Conservation (phyloP, 2,797 vertebrate genomes). For the Lacerta bilineata region DNA sequence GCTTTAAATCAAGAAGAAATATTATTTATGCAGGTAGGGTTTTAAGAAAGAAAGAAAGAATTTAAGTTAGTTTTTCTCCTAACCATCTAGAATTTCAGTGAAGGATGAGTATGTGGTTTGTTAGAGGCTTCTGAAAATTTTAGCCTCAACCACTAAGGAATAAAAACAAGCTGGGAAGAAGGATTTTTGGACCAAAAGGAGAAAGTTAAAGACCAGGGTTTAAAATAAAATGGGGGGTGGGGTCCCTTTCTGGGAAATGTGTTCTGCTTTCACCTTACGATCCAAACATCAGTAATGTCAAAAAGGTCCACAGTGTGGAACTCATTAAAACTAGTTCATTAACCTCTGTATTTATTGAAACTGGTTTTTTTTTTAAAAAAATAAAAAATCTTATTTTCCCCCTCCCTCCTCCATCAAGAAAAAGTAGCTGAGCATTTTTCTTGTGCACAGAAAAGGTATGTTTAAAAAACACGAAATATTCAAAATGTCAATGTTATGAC, state of each 20-base stretch:
- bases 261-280: neutral
- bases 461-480: constrained; percentile 4
- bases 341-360: neutral
- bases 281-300: constrained; percentile 14
- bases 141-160: neutral
- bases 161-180: constrained; percentile 37
- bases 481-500: constrained; percentile 40
- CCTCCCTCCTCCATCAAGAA: neutral
- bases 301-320: neutral
- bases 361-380: neutral
- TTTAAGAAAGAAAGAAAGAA: too few species aligned
- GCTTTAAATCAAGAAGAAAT: neutral
- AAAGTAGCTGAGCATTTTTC: neutral
- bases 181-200: constrained; percentile 15
- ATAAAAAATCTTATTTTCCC: neutral
- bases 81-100: neutral
- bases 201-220: constrained; percentile 4
- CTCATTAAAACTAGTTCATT: neutral
- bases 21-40: neutral
- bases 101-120: neutral
- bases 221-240: neutral
- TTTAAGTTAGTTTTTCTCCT: neutral
- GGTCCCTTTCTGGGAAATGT: constrained; percentile 27
- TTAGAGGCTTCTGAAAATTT: constrained; percentile 32
- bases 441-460: neutral